phyloP scores from a whole-genome alignment of 2,797 vertebrate genomes.

The Ispidina picta region DNA sequence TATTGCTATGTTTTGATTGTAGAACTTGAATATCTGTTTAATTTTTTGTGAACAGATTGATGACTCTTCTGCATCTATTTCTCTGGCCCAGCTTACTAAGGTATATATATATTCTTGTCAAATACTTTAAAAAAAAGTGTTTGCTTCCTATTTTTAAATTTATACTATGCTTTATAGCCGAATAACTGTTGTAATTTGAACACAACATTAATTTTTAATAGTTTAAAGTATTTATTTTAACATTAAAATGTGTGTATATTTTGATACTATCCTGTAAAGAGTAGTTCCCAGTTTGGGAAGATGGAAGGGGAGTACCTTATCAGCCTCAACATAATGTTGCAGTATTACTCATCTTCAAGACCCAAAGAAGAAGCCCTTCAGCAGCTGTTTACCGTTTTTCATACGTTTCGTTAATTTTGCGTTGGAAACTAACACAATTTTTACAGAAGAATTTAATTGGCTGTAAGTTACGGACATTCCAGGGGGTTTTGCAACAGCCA shows the following conservation, averaged over 20 bases:
- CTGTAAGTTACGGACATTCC: slow-evolving; percentile 78
- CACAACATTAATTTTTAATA: slow-evolving; percentile 15
- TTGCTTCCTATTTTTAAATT: slow-evolving; percentile 72
- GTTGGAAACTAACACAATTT: slow-evolving; percentile 78
- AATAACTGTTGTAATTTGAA: slow-evolving; percentile 66
- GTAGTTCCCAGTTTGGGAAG: slow-evolving; percentile 79
- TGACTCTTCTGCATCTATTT: slow-evolving; percentile 89
- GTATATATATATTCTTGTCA: slow-evolving; percentile 85
- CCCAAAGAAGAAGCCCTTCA: slow-evolving; percentile 73
- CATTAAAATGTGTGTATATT: slow-evolving; percentile 67
- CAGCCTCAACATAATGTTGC: slow-evolving; percentile 78
- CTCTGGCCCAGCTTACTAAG: slow-evolving; percentile 93
- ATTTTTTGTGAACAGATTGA: slow-evolving; percentile 95
- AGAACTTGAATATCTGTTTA: slow-evolving; percentile 88
- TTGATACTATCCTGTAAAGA: slow-evolving; percentile 83
- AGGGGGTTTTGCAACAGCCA: slow-evolving; percentile 72
- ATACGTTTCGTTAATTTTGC: slow-evolving; percentile 74
- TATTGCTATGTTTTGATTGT: slow-evolving; percentile 78
- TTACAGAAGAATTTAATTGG: slow-evolving; percentile 79
- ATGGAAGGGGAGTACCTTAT: slow-evolving; percentile 79
- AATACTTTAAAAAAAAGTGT: slow-evolving; percentile 46
- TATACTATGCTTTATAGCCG: slow-evolving; percentile 55
- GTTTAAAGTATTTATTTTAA: slow-evolving; percentile 46
- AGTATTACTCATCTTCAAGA: slow-evolving; percentile 79
- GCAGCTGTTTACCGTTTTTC: slow-evolving; percentile 75